phyloP scores from a whole-genome alignment of 2,888 invertebrate genomes.

The Pterobdella sp. region DNA sequence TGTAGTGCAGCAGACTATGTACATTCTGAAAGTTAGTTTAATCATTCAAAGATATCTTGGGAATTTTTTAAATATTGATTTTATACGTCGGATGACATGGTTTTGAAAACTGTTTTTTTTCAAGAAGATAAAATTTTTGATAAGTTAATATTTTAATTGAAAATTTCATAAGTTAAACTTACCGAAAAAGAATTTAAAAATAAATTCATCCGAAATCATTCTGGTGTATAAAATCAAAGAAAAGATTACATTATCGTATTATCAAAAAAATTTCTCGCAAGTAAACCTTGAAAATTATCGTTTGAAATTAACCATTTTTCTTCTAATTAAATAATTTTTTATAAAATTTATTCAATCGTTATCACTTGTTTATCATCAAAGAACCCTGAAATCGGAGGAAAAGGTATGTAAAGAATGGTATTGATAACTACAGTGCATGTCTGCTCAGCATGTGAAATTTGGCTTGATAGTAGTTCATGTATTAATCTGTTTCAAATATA shows the following conservation, averaged over 20 bases:
- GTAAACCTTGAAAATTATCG: not conserved
- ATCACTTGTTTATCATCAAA: not conserved
- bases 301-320: not conserved
- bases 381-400: not conserved
- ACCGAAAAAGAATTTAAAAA: no score
- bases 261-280: not conserved
- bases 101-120: no score
- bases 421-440: no score
- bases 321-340: not conserved
- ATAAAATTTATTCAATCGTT: not conserved
- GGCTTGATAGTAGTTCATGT: no score
- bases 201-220: not conserved
- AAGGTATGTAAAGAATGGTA: not conserved
- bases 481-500: no score
- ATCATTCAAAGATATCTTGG: not conserved
- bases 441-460: no score
- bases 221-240: not conserved
- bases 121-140: no score
- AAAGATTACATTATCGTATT: not conserved
- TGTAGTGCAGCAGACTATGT: constrained; percentile 83
- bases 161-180: no score
- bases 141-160: no score
- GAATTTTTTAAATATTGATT: no score
- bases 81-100: no score
- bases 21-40: constrained; percentile 70